These are phyloP conservation scores for Polypedilum pembai DNA, from an alignment of 1,140 invertebrate genomes.

Conservation along the genomic window DNA sequence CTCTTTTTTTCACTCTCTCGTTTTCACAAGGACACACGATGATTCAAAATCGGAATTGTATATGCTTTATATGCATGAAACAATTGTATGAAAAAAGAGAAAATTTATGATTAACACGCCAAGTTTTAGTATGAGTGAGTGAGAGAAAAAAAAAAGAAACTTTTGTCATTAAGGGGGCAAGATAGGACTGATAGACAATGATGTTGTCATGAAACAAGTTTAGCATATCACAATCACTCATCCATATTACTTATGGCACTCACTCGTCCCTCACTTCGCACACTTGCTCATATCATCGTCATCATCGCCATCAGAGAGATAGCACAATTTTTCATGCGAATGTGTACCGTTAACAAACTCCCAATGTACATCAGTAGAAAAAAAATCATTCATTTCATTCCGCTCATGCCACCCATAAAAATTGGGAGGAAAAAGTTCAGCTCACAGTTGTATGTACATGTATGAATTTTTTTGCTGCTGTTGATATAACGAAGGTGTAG, in stretches of 20 bases:
- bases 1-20: not conserved
- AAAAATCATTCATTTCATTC: not conserved
- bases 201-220: not conserved
- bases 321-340: not conserved
- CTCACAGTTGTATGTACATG: not conserved
- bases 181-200: not conserved
- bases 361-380: not conserved
- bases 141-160: not conserved
- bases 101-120: slow-evolving; percentile 2
- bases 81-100: not conserved
- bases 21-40: not conserved
- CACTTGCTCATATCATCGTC: not conserved
- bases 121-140: not conserved
- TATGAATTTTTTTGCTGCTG: not conserved
- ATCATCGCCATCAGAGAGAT: not conserved
- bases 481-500: not conserved
- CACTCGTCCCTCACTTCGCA: not conserved
- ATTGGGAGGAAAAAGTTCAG: not conserved
- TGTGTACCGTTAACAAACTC: not conserved
- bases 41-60: not conserved
- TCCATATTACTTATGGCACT: slow-evolving; percentile 8
- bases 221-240: slow-evolving; percentile 12
- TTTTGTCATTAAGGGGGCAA: not conserved
- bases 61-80: not conserved
- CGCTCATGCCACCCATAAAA: not conserved